Conservation (phyloP, 2,113 vertebrate genomes). For the Calyptommatus sinebrachiatus region DNA sequence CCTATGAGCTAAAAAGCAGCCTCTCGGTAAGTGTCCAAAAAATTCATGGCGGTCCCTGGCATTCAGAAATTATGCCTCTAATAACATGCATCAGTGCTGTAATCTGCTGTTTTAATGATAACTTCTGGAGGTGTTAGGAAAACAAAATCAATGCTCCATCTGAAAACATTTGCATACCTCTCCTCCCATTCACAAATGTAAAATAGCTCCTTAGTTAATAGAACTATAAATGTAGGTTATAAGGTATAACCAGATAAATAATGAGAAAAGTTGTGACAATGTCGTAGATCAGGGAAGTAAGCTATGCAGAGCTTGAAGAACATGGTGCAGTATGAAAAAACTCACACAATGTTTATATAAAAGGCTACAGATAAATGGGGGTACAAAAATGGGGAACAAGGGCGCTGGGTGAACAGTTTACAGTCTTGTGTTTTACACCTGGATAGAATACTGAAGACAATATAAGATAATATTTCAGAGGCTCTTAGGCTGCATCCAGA, state of each 20-base stretch:
- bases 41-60: not conserved
- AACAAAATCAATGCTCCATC: not conserved
- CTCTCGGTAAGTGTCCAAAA: conserved; percentile 8
- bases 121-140: not conserved
- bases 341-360: no score
- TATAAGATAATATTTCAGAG: no score
- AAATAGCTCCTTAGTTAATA: not conserved
- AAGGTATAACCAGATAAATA: not conserved
- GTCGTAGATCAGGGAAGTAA: not conserved
- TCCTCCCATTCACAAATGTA: not conserved
- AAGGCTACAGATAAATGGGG: no score
- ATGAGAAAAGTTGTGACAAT: not conserved
- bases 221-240: conserved; percentile 5
- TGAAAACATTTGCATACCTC: not conserved
- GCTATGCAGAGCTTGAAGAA: not conserved
- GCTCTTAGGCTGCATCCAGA: no score
- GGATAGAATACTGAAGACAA: no score
- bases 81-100: conserved; percentile 8
- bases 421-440: no score
- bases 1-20: not conserved
- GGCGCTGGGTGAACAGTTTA: no score
- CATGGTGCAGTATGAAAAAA: not conserved
- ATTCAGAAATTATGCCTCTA: conserved; percentile 7
- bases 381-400: no score
- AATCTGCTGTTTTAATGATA: conserved; percentile 17